Conservation (phyloP, 2,888 invertebrate genomes). For the Tetragnatha montana region DNA sequence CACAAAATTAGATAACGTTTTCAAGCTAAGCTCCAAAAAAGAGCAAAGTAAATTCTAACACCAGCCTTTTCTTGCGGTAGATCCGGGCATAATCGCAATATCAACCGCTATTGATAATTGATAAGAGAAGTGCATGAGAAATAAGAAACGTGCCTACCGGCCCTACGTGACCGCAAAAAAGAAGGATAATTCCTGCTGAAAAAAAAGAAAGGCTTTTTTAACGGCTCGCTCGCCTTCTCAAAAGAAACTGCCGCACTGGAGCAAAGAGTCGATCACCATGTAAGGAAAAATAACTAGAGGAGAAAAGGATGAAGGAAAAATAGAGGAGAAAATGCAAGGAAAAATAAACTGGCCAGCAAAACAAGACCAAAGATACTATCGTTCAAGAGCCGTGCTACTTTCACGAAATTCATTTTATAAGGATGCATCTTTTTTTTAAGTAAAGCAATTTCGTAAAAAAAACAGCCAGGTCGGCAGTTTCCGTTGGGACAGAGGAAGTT, state of each 20-base stretch:
- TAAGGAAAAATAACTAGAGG: slow-evolving; percentile 11
- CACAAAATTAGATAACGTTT: neutral
- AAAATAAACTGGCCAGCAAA: neutral
- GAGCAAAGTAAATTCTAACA: neutral
- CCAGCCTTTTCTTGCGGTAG: neutral
- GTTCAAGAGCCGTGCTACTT: slow-evolving; percentile 8
- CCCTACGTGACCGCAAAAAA: slow-evolving; percentile 43
- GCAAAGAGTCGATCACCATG: slow-evolving; percentile 10
- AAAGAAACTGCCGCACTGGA: slow-evolving; percentile 47
- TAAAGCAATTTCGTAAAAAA: slow-evolving; percentile 36
- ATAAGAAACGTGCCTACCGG: slow-evolving; percentile 52
- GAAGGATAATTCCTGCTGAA: slow-evolving; percentile 39
- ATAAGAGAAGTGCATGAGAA: slow-evolving; percentile 55
- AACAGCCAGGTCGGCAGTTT: slow-evolving; percentile 19
- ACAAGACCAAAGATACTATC: slow-evolving; percentile 15
- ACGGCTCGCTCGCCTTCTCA: slow-evolving; percentile 37
- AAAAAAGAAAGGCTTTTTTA: slow-evolving; percentile 54
- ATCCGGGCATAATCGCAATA: slow-evolving; percentile 37
- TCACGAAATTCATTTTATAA: slow-evolving; percentile 43
- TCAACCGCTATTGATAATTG: slow-evolving; percentile 56
- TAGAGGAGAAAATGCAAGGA: slow-evolving; percentile 6
- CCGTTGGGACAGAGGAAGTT: slow-evolving; percentile 7
- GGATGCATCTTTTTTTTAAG: slow-evolving; percentile 46
- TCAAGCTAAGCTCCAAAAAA: neutral
- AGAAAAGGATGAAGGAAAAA: neutral